Conservation (phyloP, 1,140 invertebrate genomes). For the Hylaeus volcanicus region DNA sequence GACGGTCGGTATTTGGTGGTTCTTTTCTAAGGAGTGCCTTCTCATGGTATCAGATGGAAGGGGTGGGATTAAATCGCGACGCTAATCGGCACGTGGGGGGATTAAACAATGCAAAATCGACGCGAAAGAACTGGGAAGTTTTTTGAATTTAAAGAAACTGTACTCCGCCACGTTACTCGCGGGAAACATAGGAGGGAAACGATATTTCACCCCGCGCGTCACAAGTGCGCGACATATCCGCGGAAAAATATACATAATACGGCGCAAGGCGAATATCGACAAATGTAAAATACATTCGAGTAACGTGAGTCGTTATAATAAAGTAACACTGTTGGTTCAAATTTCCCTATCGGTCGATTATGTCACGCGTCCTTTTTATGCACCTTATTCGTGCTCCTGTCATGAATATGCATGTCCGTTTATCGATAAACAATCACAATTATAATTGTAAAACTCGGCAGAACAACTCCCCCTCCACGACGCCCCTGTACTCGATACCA, state of each 20-base stretch:
- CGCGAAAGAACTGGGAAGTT: too few relatives aligned
- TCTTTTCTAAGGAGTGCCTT: too few relatives aligned
- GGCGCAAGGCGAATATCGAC: constrained; percentile 35
- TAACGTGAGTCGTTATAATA: constrained; percentile 35
- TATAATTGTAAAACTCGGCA: constrained; percentile 43
- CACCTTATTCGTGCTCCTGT: neutral
- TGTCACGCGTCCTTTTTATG: constrained; percentile 41
- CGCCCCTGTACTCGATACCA: neutral
- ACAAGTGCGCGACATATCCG: neutral
- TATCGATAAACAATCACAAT: constrained; percentile 43
- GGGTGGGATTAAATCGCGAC: too few relatives aligned
- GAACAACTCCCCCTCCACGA: neutral
- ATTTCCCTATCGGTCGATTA: constrained; percentile 44
- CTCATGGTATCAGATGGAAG: too few relatives aligned
- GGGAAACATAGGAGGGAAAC: neutral
- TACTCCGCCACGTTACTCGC: constrained; percentile 3
- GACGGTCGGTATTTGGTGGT: too few relatives aligned
- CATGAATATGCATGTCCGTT: constrained; percentile 26
- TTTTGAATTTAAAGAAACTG: constrained; percentile 1
- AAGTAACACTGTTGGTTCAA: constrained; percentile 30
- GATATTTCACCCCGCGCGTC: constrained; percentile 18
- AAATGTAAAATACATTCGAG: constrained; percentile 29
- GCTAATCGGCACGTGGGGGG: too few relatives aligned
- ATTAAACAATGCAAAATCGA: too few relatives aligned
- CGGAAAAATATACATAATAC: constrained; percentile 11